Evolutionary conservation across 2,797 vertebrate species (phyloP).

Genomic region (Sebastes wilsoni): DNA sequence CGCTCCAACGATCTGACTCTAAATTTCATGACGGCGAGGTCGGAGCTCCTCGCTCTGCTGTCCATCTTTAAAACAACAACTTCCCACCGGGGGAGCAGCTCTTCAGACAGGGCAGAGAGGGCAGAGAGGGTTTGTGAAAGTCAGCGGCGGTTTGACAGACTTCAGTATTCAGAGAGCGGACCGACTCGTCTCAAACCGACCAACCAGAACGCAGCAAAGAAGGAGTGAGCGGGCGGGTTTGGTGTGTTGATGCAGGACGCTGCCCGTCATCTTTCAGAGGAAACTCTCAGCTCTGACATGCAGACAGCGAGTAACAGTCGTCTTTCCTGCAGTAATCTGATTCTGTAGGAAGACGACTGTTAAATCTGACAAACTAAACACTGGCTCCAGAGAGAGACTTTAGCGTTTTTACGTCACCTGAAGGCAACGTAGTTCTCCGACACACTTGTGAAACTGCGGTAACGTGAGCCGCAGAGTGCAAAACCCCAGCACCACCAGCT

Average conservation of each 20-base stretch:
- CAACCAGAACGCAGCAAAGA: neutral
- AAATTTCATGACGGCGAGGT: neutral
- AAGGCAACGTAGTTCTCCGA: too few species aligned
- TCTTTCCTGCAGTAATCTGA: neutral
- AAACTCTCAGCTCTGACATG: neutral
- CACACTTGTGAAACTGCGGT: too few species aligned
- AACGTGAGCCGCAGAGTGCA: too few species aligned
- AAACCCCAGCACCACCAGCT: rapidly evolving
- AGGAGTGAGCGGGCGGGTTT: neutral
- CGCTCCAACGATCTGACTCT: neutral
- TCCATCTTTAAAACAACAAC: slow-evolving; percentile 35
- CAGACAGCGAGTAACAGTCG: neutral
- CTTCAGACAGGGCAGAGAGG: neutral
- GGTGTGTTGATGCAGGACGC: too few species aligned
- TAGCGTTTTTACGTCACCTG: rapidly evolving
- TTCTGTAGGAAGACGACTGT: too few species aligned
- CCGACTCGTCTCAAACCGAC: neutral
- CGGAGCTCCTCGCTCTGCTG: slow-evolving; percentile 4
- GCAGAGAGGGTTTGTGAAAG: neutral
- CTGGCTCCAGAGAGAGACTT: too few species aligned
- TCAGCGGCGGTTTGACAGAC: slow-evolving; percentile 19
- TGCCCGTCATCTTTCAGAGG: neutral
- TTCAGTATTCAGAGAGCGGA: slow-evolving; percentile 2
- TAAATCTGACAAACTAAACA: too few species aligned
- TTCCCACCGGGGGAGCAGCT: slow-evolving; percentile 10